Conservation (phyloP, 2,888 invertebrate species). For the Cantharis rufa region DNA sequence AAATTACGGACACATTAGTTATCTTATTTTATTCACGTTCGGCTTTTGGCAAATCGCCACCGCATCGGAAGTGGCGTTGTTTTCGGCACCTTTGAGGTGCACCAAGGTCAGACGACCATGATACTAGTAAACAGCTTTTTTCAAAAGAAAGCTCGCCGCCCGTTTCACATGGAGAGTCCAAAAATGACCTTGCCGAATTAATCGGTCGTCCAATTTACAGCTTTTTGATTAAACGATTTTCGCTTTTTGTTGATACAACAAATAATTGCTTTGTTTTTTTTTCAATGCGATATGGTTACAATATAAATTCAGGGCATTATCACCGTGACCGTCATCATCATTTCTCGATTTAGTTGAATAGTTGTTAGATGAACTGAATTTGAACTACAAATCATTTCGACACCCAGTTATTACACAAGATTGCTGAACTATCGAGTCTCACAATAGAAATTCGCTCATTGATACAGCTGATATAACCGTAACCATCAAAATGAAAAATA, state of each 20-base stretch:
- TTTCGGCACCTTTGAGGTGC: slow-evolving; percentile 37
- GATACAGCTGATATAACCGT: background rate
- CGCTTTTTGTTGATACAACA: background rate
- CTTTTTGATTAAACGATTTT: background rate
- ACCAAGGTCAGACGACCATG: slow-evolving; percentile 33
- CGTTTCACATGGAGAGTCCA: slow-evolving; percentile 2
- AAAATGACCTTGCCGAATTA: slow-evolving; percentile 1
- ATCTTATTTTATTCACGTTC: slow-evolving; percentile 38
- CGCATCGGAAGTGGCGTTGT: slow-evolving; percentile 40
- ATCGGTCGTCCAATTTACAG: background rate
- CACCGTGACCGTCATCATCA: background rate
- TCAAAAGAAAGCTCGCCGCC: slow-evolving; percentile 11
- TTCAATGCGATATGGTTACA: background rate
- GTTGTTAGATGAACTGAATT: slow-evolving; percentile 8
- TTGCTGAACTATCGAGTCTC: slow-evolving; percentile 19
- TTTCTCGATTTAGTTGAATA: background rate
- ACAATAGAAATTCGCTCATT: slow-evolving; percentile 16
- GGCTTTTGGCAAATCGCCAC: slow-evolving; percentile 41
- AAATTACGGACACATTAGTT: slow-evolving; percentile 35
- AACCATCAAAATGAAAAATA: slow-evolving; percentile 11
- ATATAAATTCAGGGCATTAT: background rate
- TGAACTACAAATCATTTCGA: slow-evolving; percentile 48
- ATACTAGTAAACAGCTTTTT: slow-evolving; percentile 13
- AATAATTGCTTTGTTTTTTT: background rate
- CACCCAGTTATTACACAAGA: slow-evolving; percentile 43